A percentile compares a stretch with the other conserved stretches of the same genome.
These are phyloP conservation scores for Bergia sp. DNA, from an alignment of 92 coral and sea anemone genomes.

Conservation along the genomic window DNA sequence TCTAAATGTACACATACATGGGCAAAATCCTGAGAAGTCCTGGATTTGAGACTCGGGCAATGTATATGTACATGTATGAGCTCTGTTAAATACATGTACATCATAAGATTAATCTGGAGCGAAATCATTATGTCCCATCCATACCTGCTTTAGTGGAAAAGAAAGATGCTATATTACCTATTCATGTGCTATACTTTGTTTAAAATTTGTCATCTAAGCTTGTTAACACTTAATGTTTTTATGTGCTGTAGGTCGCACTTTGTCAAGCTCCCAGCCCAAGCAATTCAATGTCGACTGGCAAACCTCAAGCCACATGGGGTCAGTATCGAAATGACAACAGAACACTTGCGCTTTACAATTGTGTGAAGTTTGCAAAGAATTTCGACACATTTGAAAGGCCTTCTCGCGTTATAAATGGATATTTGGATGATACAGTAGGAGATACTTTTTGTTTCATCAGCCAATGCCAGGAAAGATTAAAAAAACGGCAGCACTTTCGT, in stretches of 20 bases:
- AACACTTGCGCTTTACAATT: neutral
- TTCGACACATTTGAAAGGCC: too few relatives aligned
- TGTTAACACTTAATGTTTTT: neutral
- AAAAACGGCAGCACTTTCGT: too few relatives aligned
- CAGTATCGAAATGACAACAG: neutral
- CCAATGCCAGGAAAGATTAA: too few relatives aligned
- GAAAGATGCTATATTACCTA: neutral
- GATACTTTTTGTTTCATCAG: too few relatives aligned
- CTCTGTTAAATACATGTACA: neutral
- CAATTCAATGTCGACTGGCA: constrained; percentile 84
- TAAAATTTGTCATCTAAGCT: neutral
- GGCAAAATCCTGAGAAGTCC: too few relatives aligned
- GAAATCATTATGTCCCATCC: too few relatives aligned
- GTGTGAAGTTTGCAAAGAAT: too few relatives aligned
- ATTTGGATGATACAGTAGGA: too few relatives aligned
- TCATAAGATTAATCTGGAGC: too few relatives aligned
- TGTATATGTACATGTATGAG: neutral
- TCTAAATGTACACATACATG: too few relatives aligned
- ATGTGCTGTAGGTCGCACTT: constrained; percentile 70
- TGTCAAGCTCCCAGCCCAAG: constrained; percentile 86
- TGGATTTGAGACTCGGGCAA: too few relatives aligned
- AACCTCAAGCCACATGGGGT: constrained; percentile 85
- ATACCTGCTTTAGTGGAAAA: neutral
- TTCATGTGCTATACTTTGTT: neutral
- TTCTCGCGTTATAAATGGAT: too few relatives aligned